These are phyloP conservation scores for Eupleurogrammus muticus DNA, from an alignment of 2,797 vertebrate species.

Conservation along the genomic window DNA sequence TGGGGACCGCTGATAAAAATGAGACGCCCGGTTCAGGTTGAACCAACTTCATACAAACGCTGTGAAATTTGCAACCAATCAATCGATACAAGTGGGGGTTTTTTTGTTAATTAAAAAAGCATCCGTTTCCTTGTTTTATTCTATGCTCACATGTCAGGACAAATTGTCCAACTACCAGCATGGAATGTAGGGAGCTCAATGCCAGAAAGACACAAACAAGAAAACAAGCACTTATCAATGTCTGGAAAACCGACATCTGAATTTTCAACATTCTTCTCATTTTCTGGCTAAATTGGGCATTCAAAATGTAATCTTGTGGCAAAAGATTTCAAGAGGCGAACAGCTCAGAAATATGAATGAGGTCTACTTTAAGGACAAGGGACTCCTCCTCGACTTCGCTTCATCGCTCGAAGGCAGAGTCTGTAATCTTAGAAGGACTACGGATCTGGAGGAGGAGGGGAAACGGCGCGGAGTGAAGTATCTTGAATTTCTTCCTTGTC, in stretches of 20 bases:
- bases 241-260: conserved; percentile 71
- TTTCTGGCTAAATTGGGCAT: conserved; percentile 72
- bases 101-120: conserved; percentile 1
- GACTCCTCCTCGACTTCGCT: conserved; percentile 36
- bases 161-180: conserved; percentile 54
- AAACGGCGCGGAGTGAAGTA: conserved; percentile 28
- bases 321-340: conserved; percentile 64
- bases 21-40: too few species aligned
- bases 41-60: not conserved
- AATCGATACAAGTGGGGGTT: not conserved
- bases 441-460: conserved; percentile 21
- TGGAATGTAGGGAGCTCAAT: conserved; percentile 60
- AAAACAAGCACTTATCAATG: conserved; percentile 79
- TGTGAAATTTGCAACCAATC: not conserved
- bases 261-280: conserved; percentile 81
- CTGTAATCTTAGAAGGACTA: conserved; percentile 68
- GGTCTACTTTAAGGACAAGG: conserved; percentile 57
- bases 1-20: not conserved
- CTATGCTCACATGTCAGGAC: conserved; percentile 23
- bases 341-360: conserved; percentile 58
- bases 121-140: conserved; percentile 16
- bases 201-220: conserved; percentile 69
- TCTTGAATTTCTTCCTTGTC: conserved; percentile 49
- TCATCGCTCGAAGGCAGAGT: conserved; percentile 37
- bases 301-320: conserved; percentile 73